Conservation (phyloP, 2,888 invertebrate species). For the Linnaemya tessellans region DNA sequence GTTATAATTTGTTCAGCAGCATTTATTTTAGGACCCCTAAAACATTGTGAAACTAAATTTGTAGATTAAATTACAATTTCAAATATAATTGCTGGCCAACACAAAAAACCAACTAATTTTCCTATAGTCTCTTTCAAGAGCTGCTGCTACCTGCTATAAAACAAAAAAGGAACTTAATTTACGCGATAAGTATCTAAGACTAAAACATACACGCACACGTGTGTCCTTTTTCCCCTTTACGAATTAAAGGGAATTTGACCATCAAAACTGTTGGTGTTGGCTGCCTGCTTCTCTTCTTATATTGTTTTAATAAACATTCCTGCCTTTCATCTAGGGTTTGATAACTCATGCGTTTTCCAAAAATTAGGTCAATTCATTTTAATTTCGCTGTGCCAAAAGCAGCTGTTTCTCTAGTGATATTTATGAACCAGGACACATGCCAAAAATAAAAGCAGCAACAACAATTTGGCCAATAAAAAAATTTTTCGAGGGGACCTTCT, state of each 20-base stretch:
- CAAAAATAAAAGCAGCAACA: conserved; percentile 35
- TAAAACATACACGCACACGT: background rate
- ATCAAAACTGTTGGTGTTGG: conserved; percentile 27
- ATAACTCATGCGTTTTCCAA: conserved; percentile 30
- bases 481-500: background rate
- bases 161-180: conserved; percentile 58
- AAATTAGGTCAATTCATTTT: conserved; percentile 68
- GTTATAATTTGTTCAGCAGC: conserved; percentile 48
- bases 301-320: background rate
- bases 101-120: conserved; percentile 10
- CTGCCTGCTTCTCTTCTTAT: conserved; percentile 10
- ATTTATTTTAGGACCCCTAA: conserved; percentile 3
- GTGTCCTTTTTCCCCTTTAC: background rate
- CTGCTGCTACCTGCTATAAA: conserved; percentile 16
- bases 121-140: background rate
- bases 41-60: conserved; percentile 21
- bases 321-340: conserved; percentile 9
- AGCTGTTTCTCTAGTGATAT: conserved; percentile 60
- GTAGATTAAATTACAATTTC: conserved; percentile 57
- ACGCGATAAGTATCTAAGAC: conserved; percentile 66
- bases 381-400: conserved; percentile 44
- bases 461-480: background rate
- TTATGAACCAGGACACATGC: conserved; percentile 68
- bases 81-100: conserved; percentile 32
- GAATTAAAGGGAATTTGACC: conserved; percentile 27